phyloP scores from a whole-genome alignment of 2,797 vertebrate species.

The Fundulus diaphanus region DNA sequence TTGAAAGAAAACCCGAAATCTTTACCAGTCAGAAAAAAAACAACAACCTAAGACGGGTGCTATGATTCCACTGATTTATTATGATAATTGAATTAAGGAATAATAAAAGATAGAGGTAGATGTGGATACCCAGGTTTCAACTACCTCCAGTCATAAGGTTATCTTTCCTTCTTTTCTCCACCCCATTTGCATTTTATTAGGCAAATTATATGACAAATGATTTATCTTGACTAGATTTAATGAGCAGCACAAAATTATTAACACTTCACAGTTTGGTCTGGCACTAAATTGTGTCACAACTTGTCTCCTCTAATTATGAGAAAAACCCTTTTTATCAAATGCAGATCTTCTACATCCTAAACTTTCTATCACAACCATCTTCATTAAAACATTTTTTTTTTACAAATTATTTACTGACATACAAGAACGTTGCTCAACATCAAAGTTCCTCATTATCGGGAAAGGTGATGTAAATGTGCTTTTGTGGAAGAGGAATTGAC shows the following conservation, averaged over 20 bases:
- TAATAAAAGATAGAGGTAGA: too few relatives aligned
- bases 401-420: slow-evolving; percentile 5
- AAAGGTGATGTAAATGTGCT: background rate
- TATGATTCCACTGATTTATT: too few relatives aligned
- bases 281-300: slow-evolving; percentile 6
- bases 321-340: background rate
- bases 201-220: background rate
- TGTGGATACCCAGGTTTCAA: slow-evolving; percentile 78
- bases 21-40: too few relatives aligned
- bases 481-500: slow-evolving; percentile 23
- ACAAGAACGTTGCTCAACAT: slow-evolving; percentile 14
- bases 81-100: too few relatives aligned
- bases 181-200: background rate
- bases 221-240: background rate
- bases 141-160: slow-evolving; percentile 76
- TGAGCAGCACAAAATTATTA: slow-evolving; percentile 10
- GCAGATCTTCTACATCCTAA: background rate
- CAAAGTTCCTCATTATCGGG: slow-evolving; percentile 23
- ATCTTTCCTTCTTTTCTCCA: slow-evolving; percentile 27
- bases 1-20: too few relatives aligned
- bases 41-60: too few relatives aligned
- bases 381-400: too few relatives aligned
- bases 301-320: background rate
- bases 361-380: background rate
- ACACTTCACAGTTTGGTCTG: slow-evolving; percentile 2